Conservation (phyloP, 2,888 invertebrate species). For the Ornithoptera priamus region DNA sequence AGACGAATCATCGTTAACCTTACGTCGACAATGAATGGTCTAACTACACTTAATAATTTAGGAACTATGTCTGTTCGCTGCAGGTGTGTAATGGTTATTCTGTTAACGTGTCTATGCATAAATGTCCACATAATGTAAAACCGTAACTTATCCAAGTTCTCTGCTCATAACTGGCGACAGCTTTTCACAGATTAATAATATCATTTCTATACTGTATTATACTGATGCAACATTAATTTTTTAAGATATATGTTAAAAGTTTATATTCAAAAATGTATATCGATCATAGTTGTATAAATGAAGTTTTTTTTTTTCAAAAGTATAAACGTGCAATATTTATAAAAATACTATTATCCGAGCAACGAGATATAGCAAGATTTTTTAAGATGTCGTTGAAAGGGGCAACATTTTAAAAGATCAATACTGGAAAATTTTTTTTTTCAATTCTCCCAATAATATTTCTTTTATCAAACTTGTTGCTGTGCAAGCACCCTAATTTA, state of each 20-base stretch:
- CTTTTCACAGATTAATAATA: not conserved
- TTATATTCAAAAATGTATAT: too few species aligned
- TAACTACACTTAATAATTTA: constrained; percentile 15
- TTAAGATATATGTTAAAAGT: not conserved
- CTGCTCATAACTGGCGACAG: not conserved
- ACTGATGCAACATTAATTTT: not conserved
- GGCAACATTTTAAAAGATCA: too few species aligned
- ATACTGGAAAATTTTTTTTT: too few species aligned
- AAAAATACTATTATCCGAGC: too few species aligned
- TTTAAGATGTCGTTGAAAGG: too few species aligned
- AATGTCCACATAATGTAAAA: constrained; percentile 19
- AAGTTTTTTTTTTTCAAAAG: too few species aligned
- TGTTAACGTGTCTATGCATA: constrained; percentile 29
- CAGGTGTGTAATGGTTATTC: constrained; percentile 19
- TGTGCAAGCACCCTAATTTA: too few species aligned
- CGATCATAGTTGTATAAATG: too few species aligned
- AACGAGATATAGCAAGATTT: too few species aligned
- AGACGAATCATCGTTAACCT: not conserved
- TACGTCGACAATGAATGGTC: not conserved
- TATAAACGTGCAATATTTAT: too few species aligned
- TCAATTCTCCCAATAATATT: too few species aligned
- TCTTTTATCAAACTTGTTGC: too few species aligned
- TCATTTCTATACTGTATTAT: not conserved
- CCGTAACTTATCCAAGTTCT: constrained; percentile 3
- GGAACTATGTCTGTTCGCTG: constrained; percentile 9